These are phyloP conservation scores for Apolygus lucorum DNA, from an alignment of 1,140 invertebrate species.

Conservation along the genomic window DNA sequence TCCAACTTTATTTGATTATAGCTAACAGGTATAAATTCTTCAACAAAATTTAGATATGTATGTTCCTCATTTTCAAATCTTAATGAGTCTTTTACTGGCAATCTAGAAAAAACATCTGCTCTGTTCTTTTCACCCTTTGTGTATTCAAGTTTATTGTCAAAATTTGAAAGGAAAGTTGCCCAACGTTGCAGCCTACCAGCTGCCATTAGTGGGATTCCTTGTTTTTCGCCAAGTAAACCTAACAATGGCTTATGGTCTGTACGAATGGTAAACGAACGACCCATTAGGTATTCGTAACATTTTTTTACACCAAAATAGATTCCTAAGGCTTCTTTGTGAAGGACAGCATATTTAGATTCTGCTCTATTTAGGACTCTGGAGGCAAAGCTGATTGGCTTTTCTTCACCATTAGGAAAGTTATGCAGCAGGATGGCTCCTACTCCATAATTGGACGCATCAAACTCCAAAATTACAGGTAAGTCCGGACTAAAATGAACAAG, in stretches of 20 bases:
- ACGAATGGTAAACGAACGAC: background rate
- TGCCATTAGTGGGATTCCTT: background rate
- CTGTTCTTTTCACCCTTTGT: background rate
- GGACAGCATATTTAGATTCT: background rate
- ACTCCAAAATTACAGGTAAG: too few relatives aligned
- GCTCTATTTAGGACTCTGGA: background rate
- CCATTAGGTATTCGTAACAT: too few relatives aligned
- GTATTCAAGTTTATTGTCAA: background rate
- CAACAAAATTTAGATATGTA: background rate
- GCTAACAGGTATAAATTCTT: background rate
- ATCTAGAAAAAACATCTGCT: background rate
- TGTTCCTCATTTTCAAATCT: background rate
- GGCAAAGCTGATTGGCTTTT: background rate
- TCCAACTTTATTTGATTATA: slow-evolving; percentile 25
- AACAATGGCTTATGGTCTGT: background rate
- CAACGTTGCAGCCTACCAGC: too few relatives aligned
- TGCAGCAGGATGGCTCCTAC: background rate
- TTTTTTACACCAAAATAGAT: background rate
- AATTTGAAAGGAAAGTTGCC: background rate
- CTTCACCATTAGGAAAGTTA: background rate
- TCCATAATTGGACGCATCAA: too few relatives aligned
- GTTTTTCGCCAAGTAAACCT: background rate
- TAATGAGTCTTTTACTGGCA: background rate
- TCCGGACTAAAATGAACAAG: too few relatives aligned
- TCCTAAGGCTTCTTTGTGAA: background rate